Evolutionary conservation across 2,888 invertebrate species (phyloP).

Genomic region (Syrphus vitripennis): DNA sequence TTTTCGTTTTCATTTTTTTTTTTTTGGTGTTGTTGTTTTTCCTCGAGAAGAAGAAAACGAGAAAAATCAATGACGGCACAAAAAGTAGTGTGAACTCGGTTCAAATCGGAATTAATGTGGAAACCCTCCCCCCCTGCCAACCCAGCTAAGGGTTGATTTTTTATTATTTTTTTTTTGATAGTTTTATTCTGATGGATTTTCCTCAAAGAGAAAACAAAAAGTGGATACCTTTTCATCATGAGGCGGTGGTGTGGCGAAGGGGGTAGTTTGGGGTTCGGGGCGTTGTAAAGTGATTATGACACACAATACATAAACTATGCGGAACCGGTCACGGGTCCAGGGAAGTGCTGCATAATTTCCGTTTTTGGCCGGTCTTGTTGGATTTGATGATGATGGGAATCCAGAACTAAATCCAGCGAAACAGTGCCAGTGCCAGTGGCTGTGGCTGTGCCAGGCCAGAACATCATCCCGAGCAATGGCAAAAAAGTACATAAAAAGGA

Average conservation of each 20-base stretch:
- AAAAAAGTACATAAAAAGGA: slow-evolving; percentile 16
- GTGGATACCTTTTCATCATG: not conserved
- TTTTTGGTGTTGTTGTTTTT: not conserved
- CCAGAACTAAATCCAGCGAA: not conserved
- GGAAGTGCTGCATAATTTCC: slow-evolving; percentile 42
- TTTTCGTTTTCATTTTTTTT: not conserved
- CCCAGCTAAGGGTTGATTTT: slow-evolving; percentile 40
- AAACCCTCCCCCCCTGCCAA: not conserved
- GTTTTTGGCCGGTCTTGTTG: slow-evolving; percentile 41
- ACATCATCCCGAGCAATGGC: not conserved
- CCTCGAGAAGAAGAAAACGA: slow-evolving; percentile 27
- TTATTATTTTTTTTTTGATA: slow-evolving; percentile 5
- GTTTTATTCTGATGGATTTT: slow-evolving; percentile 5
- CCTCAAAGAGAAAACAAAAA: not conserved
- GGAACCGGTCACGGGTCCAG: slow-evolving; percentile 39
- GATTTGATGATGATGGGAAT: not conserved
- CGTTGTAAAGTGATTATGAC: slow-evolving; percentile 39
- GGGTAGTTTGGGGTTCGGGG: not conserved
- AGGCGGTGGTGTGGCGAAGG: not conserved
- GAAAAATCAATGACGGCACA: slow-evolving; percentile 64
- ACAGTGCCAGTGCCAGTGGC: not conserved
- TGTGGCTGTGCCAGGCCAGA: not conserved
- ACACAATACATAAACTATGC: slow-evolving; percentile 44
- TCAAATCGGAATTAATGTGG: slow-evolving; percentile 30
- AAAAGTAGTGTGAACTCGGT: slow-evolving; percentile 31